Percentiles rank a stretch among this genome's conserved stretches.
Conservation (phyloP, 2,113 vertebrate species). For the Etia nguti region DNA sequence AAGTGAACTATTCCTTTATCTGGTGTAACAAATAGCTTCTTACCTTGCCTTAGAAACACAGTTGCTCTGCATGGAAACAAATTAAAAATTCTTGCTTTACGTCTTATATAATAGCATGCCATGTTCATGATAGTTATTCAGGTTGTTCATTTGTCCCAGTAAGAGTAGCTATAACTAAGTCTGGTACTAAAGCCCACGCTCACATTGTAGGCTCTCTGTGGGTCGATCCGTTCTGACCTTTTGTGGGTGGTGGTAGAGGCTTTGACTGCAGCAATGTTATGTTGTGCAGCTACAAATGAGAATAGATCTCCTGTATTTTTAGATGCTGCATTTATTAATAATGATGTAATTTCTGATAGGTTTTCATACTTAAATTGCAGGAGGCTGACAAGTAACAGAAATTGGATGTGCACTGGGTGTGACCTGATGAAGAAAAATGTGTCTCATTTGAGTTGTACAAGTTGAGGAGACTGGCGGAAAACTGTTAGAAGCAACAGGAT, state of each 20-base stretch:
- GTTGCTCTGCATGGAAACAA: neutral
- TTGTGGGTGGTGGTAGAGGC: slow-evolving; percentile 1
- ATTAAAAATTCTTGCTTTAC: neutral
- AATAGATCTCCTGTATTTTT: neutral
- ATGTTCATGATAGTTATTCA: neutral
- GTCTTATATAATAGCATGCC: neutral
- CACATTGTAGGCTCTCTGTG: neutral
- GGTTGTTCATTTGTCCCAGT: neutral
- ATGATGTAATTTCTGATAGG: neutral
- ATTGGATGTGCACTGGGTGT: neutral
- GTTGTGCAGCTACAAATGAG: neutral
- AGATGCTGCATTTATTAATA: neutral
- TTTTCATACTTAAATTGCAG: neutral
- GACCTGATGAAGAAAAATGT: neutral
- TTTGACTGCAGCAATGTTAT: slow-evolving; percentile 1
- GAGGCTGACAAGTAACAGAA: neutral
- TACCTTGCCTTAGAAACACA: neutral
- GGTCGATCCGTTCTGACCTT: slow-evolving; percentile 22
- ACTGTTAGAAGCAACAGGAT: neutral
- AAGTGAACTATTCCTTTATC: neutral
- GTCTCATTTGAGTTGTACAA: neutral
- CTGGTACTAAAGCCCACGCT: neutral
- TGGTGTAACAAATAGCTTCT: neutral
- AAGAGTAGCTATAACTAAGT: neutral
- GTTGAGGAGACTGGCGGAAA: neutral